Evolutionary conservation across 2,888 invertebrate genomes (phyloP), one percentile per base, ranked within the genome.

Genomic region (Hirtodrosophila alboralis): DNA sequence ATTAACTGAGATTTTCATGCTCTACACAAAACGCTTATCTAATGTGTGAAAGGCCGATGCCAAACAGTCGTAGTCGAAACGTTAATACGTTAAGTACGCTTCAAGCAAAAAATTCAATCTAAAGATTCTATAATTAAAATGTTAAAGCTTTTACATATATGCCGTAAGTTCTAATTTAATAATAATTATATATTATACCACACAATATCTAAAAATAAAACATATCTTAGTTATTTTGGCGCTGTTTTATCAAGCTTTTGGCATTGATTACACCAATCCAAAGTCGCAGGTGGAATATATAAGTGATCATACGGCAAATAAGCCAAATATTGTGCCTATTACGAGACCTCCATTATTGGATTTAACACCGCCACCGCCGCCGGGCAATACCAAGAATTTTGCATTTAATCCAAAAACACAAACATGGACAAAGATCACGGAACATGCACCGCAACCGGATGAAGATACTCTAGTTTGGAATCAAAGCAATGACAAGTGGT

Each of bases 401-500:
- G 78, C 71, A 0, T 90, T 72, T 38, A 73, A 88, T 64, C 81
- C 89, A 0, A 43, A 59, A 26, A 54, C 76, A 1, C 59, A 86
- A 38, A 73, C 75, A n/a, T 89, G 89, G 89, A 83, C 84, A 1
- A 30, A 58, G 21, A 48, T 89, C 0, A 77, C 73, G 7, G 60
- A 76, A 1, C 66, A 53, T 4, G 88, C 87, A 62, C 86, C 88
- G 1, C 65, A 63, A 37, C 87, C 89, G 2, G 66, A 62, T 4
- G 87, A 86, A 14, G 88, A 62, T 7, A 77, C 84, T 6, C 56
- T 89, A 1, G 13, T 86, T 7, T 89, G 89, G 89, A 90, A 90
- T 69, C 90, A 90, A 56, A 84, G 62, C 66, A 89, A 90, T 30
- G 89, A 89, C 68, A 89, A 89, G 47, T 89, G 88, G 87, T 57